These are phyloP conservation scores for Acrocera orbiculus DNA, from an alignment of 2,888 invertebrate species.

Conservation along the genomic window DNA sequence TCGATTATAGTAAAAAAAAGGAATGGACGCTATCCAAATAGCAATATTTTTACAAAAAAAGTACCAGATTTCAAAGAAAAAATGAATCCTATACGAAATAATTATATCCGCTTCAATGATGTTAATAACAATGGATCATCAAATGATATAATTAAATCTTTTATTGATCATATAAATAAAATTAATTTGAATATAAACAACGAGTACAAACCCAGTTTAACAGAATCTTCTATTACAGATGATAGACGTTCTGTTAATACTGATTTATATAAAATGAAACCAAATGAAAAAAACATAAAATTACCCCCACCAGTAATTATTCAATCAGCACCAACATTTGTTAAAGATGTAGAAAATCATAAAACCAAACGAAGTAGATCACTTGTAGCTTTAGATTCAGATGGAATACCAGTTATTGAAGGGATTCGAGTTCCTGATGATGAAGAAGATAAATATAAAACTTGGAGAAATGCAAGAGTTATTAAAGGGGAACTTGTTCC, in stretches of 20 bases:
- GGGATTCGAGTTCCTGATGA: conserved; percentile 72
- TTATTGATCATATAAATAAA: conserved; percentile 14
- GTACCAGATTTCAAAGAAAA: background rate
- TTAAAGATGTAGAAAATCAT: conserved; percentile 30
- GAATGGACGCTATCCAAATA: conserved; percentile 36
- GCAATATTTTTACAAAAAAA: background rate
- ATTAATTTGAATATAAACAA: conserved; percentile 5
- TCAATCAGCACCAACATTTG: conserved; percentile 44
- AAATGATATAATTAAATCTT: conserved; percentile 14
- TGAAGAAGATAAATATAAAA: conserved; percentile 55
- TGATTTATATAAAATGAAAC: conserved; percentile 35
- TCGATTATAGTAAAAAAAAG: conserved; percentile 59
- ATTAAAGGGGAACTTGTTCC: conserved; percentile 67
- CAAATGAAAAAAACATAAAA: conserved; percentile 33
- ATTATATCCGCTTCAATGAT: no score
- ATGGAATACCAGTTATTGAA: conserved; percentile 64
- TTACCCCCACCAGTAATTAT: conserved; percentile 53
- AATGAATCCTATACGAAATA: conserved; percentile 1
- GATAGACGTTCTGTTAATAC: conserved; percentile 39
- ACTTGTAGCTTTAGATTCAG: conserved; percentile 44
- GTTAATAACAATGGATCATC: no score
- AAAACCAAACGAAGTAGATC: conserved; percentile 44
- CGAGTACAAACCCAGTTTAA: no score
- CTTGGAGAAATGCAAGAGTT: conserved; percentile 76
- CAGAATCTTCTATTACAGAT: conserved; percentile 31